Evolutionary conservation across 2,797 vertebrate genomes (phyloP).

Genomic region (Brachyrhaphis roseni): DNA sequence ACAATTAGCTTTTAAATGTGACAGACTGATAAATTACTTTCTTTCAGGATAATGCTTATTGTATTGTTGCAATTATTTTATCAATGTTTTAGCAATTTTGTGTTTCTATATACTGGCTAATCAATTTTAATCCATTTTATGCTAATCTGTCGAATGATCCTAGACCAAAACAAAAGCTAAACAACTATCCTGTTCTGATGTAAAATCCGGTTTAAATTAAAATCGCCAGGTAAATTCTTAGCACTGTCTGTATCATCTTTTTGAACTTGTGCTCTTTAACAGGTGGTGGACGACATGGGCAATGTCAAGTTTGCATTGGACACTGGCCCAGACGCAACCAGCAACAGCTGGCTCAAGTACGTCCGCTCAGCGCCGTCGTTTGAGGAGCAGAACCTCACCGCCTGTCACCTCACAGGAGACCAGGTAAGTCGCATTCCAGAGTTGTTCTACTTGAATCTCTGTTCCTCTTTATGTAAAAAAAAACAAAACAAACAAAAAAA

Average conservation of each 20-base stretch:
- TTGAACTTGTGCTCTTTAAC: conserved; percentile 44
- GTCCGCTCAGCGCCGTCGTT: conserved; percentile 89
- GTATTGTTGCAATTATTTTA: not conserved
- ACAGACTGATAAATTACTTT: not conserved
- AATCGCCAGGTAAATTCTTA: not conserved
- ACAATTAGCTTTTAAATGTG: not conserved
- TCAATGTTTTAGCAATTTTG: conserved; percentile 6
- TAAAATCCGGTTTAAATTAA: not conserved
- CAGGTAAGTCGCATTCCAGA: conserved; percentile 84
- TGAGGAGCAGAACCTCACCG: conserved; percentile 90
- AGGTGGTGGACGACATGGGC: conserved; percentile 90
- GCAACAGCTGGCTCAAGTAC: conserved; percentile 93
- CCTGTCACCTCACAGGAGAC: conserved; percentile 89
- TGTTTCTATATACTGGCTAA: not conserved
- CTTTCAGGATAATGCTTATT: not conserved
- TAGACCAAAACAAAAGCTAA: not conserved
- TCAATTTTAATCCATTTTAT: not conserved
- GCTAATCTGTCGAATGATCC: not conserved
- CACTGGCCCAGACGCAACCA: conserved; percentile 71
- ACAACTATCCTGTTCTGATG: not conserved
- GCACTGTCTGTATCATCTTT: not conserved
- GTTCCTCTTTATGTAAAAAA: not conserved
- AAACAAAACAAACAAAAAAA: conserved; percentile 6
- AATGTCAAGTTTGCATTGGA: conserved; percentile 89
- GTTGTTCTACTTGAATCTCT: conserved; percentile 18